phyloP scores from a whole-genome alignment of 2,797 vertebrate genomes.

The Enteromius unitaeniatus region DNA sequence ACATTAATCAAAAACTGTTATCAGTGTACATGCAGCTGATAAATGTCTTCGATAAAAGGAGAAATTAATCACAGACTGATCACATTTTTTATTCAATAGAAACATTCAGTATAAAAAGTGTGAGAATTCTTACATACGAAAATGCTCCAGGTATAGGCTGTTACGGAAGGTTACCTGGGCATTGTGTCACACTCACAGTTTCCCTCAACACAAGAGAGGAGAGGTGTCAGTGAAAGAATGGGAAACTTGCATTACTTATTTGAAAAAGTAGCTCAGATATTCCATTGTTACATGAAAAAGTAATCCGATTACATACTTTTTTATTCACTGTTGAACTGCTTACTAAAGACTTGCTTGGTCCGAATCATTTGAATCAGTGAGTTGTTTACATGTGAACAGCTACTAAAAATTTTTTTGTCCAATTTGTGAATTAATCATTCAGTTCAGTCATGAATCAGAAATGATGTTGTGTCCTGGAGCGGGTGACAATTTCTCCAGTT shows the following conservation, averaged over 20 bases:
- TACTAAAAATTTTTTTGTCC: not conserved
- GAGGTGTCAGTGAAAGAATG: not conserved
- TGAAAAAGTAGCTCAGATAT: not conserved
- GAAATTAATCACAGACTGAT: slow-evolving; percentile 78
- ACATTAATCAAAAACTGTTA: slow-evolving; percentile 87
- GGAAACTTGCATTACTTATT: not conserved
- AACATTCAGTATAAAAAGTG: slow-evolving; percentile 37
- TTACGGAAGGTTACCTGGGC: slow-evolving; percentile 11
- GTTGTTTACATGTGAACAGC: not conserved
- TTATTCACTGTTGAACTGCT: not conserved
- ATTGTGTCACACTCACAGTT: not conserved
- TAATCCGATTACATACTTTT: not conserved
- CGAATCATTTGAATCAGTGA: not conserved
- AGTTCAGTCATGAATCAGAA: not conserved
- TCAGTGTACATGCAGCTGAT: slow-evolving; percentile 80
- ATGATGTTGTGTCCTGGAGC: not conserved
- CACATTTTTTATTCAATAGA: slow-evolving; percentile 49
- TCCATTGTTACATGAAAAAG: not conserved
- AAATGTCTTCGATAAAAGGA: slow-evolving; percentile 83
- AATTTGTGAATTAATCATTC: not conserved
- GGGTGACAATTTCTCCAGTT: not conserved
- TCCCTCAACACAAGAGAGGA: not conserved
- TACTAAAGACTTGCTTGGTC: not conserved
- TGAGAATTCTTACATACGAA: not conserved
- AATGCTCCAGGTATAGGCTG: not conserved